Percentiles rank a stretch among this genome's conserved stretches.
phyloP scores from a whole-genome alignment of 2,113 vertebrate species.

The Alosa alosa region DNA sequence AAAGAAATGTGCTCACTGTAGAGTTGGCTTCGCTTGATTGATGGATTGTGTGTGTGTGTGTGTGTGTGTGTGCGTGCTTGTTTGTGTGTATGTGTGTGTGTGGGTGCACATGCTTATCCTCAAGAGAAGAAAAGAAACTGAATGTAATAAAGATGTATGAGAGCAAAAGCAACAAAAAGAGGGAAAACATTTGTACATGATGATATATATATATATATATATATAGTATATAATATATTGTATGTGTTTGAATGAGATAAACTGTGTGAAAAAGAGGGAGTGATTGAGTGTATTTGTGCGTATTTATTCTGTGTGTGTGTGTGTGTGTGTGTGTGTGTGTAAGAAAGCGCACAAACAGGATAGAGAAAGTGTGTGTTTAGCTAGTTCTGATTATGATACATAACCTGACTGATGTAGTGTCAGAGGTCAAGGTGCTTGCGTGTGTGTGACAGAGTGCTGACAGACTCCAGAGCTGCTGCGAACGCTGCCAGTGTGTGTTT shows the following conservation, averaged over 20 bases:
- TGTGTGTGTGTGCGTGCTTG: background rate
- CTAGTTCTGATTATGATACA: slow-evolving; percentile 65
- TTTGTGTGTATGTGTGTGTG: background rate
- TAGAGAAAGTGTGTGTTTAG: background rate
- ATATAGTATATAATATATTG: too few relatives aligned
- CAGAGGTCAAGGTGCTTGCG: slow-evolving; percentile 58
- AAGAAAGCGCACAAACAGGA: background rate
- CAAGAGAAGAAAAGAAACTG: too few relatives aligned
- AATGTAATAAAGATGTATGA: too few relatives aligned
- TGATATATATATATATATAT: too few relatives aligned
- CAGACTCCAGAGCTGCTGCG: slow-evolving; percentile 61
- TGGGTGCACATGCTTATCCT: background rate
- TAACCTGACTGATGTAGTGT: slow-evolving; percentile 56
- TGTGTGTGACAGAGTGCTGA: slow-evolving; percentile 61
- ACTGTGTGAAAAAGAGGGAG: background rate
- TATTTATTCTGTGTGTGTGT: background rate
- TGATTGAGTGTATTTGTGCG: background rate
- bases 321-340: background rate
- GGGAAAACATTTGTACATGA: too few relatives aligned
- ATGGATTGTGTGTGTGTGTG: background rate
- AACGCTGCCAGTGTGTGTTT: slow-evolving; percentile 30
- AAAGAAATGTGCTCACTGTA: background rate
- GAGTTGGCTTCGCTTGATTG: background rate
- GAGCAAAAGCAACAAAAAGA: too few relatives aligned
- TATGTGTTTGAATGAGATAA: background rate